Base-by-base conservation (phyloP, 2,888 invertebrate species). In the Lamellibrachia columna region DNA sequence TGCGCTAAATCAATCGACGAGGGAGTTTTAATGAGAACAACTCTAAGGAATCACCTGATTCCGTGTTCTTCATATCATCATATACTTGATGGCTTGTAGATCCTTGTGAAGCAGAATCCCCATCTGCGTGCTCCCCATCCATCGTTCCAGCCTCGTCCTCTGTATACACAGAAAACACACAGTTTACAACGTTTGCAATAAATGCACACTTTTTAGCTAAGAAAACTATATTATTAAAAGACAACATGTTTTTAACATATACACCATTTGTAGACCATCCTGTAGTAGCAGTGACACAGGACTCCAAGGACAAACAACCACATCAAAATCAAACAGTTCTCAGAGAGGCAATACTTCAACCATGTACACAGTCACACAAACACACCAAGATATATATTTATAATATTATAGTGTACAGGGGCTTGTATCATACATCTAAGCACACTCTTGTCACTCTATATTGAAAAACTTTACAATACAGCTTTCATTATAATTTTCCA, bases 121-220 rank as follows among this genome's bases (percentile, higher is more conserved):
- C 91, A 75, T 90, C 60, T 40, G 91, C 92, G 90, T 90, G 90
- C 40, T 28, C 90, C 52, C 90, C 92, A 11, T 90, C 53, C 8
- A 22, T 22, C 52, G 92, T 92, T 60, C 90, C 91, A 60, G 28
- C 55, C 52, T 75, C 93, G 1, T 92, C 92, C 55, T 91, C 91
- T 90, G 53, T 52, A 28, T 40, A 40, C 53, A 52, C 75, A 22
- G 75, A n/a, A 75, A 75, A 75, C 22, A 75, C n/a, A n/a, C 6
- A 8, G 58, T n/a, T 22, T 75, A n/a, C 22, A 75, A 75, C 22
- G n/a, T 6, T 75, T 22, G 75, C 75, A 15, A 75, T n/a, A 75
- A n/a, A 15, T 75, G 75, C 75, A 75, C 6, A n/a, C n/a, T 75
- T 11, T 2, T 15, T 75, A 75, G 75, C 4, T 15, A n/a, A 75